Evolutionary conservation across 2,888 invertebrate genomes (phyloP).

Genomic region (Charanyca ferruginea): DNA sequence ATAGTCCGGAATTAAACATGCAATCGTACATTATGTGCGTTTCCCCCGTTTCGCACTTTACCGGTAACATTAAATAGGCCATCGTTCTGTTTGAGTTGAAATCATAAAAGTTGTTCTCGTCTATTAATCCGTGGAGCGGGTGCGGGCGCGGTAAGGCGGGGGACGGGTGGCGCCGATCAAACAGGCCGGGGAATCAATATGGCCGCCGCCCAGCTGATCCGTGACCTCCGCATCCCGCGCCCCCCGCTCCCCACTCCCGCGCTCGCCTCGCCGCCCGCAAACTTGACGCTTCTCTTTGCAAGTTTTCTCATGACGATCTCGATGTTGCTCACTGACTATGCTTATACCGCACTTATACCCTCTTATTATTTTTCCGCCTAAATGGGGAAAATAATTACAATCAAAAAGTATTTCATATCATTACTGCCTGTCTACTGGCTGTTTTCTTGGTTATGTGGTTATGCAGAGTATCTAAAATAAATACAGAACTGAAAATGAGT

Average conservation of each 20-base stretch:
- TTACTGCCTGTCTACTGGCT: constrained; percentile 12
- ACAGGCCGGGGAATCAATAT: constrained; percentile 91
- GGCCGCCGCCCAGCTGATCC: constrained; percentile 91
- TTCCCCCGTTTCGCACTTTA: constrained; percentile 61
- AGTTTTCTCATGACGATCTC: constrained; percentile 81
- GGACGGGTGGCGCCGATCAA: constrained; percentile 87
- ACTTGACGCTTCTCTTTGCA: constrained; percentile 83
- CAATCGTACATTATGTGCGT: constrained; percentile 55
- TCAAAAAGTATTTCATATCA: constrained; percentile 26
- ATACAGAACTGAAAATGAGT: neutral
- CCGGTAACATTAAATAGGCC: constrained; percentile 76
- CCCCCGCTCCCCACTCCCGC: constrained; percentile 67
- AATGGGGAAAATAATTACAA: constrained; percentile 48
- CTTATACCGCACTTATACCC: constrained; percentile 62
- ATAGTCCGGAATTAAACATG: constrained; percentile 44
- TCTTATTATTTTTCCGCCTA: constrained; percentile 54
- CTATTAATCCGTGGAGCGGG: constrained; percentile 87
- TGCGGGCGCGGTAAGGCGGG: constrained; percentile 67
- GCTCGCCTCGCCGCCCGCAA: constrained; percentile 72
- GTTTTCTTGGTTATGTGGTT: constrained; percentile 1
- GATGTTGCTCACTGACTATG: constrained; percentile 68
- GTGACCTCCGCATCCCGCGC: constrained; percentile 86
- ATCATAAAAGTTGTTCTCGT: constrained; percentile 91
- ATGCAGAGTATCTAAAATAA: neutral
- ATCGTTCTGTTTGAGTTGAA: constrained; percentile 88